These are phyloP conservation scores for Schrankia costaestrigalis DNA, from an alignment of 2,888 invertebrate species.

Conservation along the genomic window DNA sequence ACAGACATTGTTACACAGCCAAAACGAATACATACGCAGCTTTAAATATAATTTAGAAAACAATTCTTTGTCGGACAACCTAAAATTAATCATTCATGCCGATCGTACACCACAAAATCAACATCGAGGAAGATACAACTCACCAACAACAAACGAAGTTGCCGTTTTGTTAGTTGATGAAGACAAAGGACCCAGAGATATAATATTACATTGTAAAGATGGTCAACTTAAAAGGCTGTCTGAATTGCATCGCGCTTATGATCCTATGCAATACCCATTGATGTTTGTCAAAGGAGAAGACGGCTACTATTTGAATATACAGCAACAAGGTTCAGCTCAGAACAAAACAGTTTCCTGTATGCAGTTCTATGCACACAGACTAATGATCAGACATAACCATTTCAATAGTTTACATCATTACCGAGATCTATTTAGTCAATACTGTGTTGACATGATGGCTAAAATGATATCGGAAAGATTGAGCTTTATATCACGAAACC, in stretches of 20 bases:
- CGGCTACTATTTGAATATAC: conserved; percentile 7
- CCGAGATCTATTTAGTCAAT: conserved; percentile 22
- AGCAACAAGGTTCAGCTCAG: conserved; percentile 7
- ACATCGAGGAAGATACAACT: conserved; percentile 2
- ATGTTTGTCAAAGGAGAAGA: not conserved
- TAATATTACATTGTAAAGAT: conserved; percentile 15
- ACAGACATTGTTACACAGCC: not conserved
- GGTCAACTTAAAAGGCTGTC: conserved; percentile 18
- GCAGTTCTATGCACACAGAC: conserved; percentile 29
- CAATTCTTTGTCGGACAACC: not conserved
- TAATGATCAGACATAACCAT: conserved; percentile 21
- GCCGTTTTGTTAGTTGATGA: conserved; percentile 11
- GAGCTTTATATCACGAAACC: not conserved
- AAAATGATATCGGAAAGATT: not conserved
- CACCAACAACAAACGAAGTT: conserved; percentile 1
- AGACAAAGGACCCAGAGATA: conserved; percentile 20
- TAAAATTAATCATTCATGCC: conserved; percentile 1
- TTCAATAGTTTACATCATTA: conserved; percentile 22
- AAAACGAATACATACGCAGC: not conserved
- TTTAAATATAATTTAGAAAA: not conserved
- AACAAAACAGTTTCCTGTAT: conserved; percentile 24
- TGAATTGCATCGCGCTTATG: conserved; percentile 11
- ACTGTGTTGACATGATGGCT: conserved; percentile 1
- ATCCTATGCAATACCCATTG: conserved; percentile 1
- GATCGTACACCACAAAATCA: conserved; percentile 1